Evolutionary conservation across 2,113 vertebrate species (phyloP), one percentile per base, ranked within the genome.

Genomic region (Aegotheles bennettii): DNA sequence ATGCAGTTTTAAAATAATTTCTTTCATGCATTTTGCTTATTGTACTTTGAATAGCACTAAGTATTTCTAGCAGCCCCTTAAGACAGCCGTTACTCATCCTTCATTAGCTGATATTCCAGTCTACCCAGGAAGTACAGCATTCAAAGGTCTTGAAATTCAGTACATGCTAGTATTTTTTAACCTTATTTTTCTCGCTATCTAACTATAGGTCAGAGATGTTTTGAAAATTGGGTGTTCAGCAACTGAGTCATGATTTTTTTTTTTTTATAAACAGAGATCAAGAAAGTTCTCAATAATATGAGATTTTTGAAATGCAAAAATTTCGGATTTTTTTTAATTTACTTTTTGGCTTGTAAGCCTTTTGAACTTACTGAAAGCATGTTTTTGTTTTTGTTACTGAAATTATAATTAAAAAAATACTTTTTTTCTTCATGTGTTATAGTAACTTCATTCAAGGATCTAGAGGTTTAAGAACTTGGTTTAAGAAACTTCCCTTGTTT

Each of bases 71-170:
- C 69, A 82, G 19, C 51, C n/a, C 87, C 51, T 84, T 74, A 84
- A 90, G 51, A 38, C 84, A 86, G 68, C 86, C 43, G 51, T 96
- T 92, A 92, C 92, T 90, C 59, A 65, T 80, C 92, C 83, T 89
- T 94, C 63, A 53, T 78, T 87, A 85, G 33, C 57, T 80, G 57
- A 77, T 94, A 73, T 80, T 86, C 51, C 64, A 60, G 33, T 80
- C 80, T 84, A 43, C 47, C 23, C 56, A 38, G 71, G 60, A 71
- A 74, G n/a, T 48, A 56, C 31, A 68, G 79, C 29, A n/a, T 91
- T 76, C 59, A 85, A 56, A 84, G 69, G 24, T 91, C 80, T 78
- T 57, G 29, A 88, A 60, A 70, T 73, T 89, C 85, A 84, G 51
- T 51, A 75, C 0, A 0, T 79, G 64, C 73, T 87, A 53, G 25